Evolutionary conservation across 2,888 invertebrate species (phyloP).

Genomic region (Diplazon laetatorius): DNA sequence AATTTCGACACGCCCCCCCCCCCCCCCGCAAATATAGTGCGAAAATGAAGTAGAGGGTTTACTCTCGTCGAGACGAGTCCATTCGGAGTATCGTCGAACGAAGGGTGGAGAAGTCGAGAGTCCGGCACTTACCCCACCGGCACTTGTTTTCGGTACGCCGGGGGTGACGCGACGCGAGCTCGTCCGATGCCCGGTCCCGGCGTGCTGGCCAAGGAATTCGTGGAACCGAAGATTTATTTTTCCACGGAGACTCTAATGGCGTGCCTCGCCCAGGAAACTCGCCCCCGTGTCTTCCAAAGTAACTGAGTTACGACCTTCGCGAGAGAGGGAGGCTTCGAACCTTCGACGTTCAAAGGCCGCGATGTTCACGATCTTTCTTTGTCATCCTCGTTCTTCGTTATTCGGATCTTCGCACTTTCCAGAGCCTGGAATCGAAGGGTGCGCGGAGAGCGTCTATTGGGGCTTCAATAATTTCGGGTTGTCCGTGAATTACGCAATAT

Average conservation of each 20-base stretch:
- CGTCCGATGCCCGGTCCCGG: slow-evolving; percentile 10
- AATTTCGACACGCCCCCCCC: no score
- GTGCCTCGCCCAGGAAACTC: slow-evolving; percentile 75
- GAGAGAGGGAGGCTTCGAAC: slow-evolving; percentile 76
- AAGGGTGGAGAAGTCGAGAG: slow-evolving; percentile 52
- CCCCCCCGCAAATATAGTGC: slow-evolving; percentile 8
- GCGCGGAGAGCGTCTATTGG: slow-evolving; percentile 24
- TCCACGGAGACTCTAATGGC: slow-evolving; percentile 79
- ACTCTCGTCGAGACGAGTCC: slow-evolving; percentile 33
- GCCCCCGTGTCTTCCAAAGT: slow-evolving; percentile 72
- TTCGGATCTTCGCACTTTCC: slow-evolving; percentile 47
- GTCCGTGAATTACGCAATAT: slow-evolving; percentile 2
- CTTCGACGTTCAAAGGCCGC: slow-evolving; percentile 70
- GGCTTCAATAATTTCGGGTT: slow-evolving; percentile 45
- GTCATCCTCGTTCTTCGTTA: slow-evolving; percentile 36
- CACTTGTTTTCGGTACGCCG: slow-evolving; percentile 37
- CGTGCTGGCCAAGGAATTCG: slow-evolving; percentile 70
- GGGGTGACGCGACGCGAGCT: slow-evolving; percentile 27
- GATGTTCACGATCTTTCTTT: slow-evolving; percentile 65
- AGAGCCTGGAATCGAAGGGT: neutral
- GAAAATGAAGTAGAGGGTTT: slow-evolving; percentile 50
- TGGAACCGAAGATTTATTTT: slow-evolving; percentile 81
- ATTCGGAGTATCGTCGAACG: slow-evolving; percentile 42
- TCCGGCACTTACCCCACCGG: slow-evolving; percentile 39
- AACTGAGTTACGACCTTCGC: slow-evolving; percentile 79